Evolutionary conservation across 2,797 vertebrate species (phyloP).

Genomic region (Cynodonichthys magdalenae): DNA sequence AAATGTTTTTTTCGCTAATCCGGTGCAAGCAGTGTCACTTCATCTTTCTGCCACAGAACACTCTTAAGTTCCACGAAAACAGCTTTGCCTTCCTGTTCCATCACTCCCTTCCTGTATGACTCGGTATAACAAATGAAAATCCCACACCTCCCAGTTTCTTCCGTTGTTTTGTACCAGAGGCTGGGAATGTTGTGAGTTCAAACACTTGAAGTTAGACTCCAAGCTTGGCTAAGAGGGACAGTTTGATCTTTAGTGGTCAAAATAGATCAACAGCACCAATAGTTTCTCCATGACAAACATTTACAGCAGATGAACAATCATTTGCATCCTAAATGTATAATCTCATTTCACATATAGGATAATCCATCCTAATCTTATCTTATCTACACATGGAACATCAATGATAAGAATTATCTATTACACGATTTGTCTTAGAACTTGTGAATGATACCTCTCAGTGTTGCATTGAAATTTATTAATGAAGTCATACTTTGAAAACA

Average conservation of each 20-base stretch:
- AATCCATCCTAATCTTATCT: not conserved
- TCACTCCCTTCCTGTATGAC: constrained; percentile 78
- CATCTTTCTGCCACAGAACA: constrained; percentile 36
- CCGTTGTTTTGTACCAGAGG: constrained; percentile 34
- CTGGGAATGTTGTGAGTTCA: constrained; percentile 40
- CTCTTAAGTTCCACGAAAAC: constrained; percentile 64
- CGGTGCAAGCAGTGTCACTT: constrained; percentile 36
- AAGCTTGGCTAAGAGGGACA: not conserved
- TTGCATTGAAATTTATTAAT: constrained; percentile 26
- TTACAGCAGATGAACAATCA: not conserved
- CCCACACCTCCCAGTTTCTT: constrained; percentile 46
- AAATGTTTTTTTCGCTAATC: not conserved
- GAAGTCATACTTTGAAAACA: constrained; percentile 18
- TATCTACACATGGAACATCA: constrained; percentile 2
- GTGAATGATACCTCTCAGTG: constrained; percentile 17
- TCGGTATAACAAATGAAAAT: constrained; percentile 62
- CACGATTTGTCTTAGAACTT: constrained; percentile 9
- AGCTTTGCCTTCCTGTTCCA: constrained; percentile 59
- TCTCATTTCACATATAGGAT: not conserved
- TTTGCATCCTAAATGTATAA: not conserved
- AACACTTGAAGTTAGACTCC: constrained; percentile 2
- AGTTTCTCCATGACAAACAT: not conserved
- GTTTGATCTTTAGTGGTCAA: not conserved
- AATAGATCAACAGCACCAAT: not conserved
- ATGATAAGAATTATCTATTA: constrained; percentile 18